Evolutionary conservation across 2,888 invertebrate species (phyloP).

Genomic region (Dynastes grantii): DNA sequence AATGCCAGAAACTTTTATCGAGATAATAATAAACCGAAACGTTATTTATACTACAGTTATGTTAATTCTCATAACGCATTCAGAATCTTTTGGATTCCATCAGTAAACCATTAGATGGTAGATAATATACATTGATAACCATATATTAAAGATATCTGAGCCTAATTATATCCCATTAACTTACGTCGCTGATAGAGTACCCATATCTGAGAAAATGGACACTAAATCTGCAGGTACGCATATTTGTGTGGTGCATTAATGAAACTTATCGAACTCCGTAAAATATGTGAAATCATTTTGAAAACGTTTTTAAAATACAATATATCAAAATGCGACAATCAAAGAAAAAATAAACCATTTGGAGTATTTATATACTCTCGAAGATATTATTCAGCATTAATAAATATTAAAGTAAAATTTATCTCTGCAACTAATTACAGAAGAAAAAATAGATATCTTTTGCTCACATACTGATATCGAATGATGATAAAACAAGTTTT

Average conservation of each 20-base stretch:
- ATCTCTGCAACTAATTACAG: too few species aligned
- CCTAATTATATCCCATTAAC: slow-evolving; percentile 39
- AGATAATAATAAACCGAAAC: slow-evolving; percentile 34
- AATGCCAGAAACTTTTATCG: slow-evolving; percentile 33
- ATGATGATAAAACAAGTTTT: too few species aligned
- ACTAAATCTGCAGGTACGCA: slow-evolving; percentile 19
- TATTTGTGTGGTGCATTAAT: neutral
- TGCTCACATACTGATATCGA: too few species aligned
- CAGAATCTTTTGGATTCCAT: slow-evolving; percentile 37
- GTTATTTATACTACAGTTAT: slow-evolving; percentile 43
- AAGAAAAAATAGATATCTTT: too few species aligned
- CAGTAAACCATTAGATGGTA: slow-evolving; percentile 36
- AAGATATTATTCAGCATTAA: too few species aligned
- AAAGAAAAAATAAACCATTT: neutral
- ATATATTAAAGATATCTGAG: slow-evolving; percentile 31
- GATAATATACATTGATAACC: slow-evolving; percentile 23
- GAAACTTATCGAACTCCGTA: neutral
- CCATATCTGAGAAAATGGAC: slow-evolving; percentile 38
- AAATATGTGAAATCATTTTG: neutral
- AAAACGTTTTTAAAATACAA: neutral
- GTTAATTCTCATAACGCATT: slow-evolving; percentile 42
- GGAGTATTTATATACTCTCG: too few species aligned
- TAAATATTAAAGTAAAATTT: too few species aligned
- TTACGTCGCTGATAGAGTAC: slow-evolving; percentile 29
- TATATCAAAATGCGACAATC: neutral